Base-by-base conservation (phyloP, 2,888 invertebrate species). In the Cataglyphis livida region DNA sequence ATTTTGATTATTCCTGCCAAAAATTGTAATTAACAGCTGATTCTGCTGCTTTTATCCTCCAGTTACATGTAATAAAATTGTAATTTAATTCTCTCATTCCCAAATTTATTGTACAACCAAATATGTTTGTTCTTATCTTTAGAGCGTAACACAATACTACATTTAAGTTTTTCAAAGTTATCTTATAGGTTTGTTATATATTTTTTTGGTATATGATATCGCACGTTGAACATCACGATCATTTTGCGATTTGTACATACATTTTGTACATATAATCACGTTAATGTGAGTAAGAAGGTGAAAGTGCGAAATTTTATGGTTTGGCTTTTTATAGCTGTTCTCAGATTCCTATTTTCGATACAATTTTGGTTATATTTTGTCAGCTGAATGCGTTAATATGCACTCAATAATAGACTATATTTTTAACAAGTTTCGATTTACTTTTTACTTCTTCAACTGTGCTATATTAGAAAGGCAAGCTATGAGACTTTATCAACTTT, bases 1-100 rank as follows among this genome's bases (percentile, higher is more conserved):
- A 32, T 79, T 78, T 79, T 59, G 59, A 79, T 74, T 79, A 74
- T 57, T 59, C 15, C 35, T 48, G 32, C 71, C 59, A 32, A 44
- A 73, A 73, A 44, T 59, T 59, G 6, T 35, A 32, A 35, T 73
- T 48, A 44, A 3, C 5, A 18, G 12, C 25, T 59, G 44, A 64
- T 62, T 57, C 28, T 32, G 18, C 32, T 68, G 15, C 21, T 41
- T 57, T 21, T 38, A 65, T 32, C 57, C 18, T 57, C 3, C 18
- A 59, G 28, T 79, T 44, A 75, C n/a, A 70, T 38, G 18, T 48
- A 9, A 79, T 48, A 9, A 79, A 70, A 32, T 6, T 76, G 25
- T 9, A 38, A 12, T 78, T 78, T 44, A 66, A 76, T 66, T 76
- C 54, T 3, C 41, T 68, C 57, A 44, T 68, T 59, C 21, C 32